These are phyloP conservation scores for Heliconius erato DNA, from an alignment of 2,888 invertebrate species.

Conservation along the genomic window DNA sequence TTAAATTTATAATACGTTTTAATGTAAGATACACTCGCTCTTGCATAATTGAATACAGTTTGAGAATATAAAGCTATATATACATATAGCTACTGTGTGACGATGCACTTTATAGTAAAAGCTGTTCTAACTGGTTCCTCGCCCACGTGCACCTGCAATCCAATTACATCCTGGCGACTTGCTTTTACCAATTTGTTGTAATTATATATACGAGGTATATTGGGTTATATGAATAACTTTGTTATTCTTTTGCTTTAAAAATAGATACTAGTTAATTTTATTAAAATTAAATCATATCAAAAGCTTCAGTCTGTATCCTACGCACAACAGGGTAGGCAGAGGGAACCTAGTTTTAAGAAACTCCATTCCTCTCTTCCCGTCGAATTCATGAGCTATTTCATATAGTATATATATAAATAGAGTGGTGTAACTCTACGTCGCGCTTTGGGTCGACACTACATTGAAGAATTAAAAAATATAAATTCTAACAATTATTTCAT, in stretches of 20 bases:
- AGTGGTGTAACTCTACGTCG: too few species aligned
- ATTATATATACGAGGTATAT: neutral
- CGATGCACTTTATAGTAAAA: conserved; percentile 1
- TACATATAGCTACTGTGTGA: neutral
- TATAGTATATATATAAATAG: too few species aligned
- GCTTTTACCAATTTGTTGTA: neutral
- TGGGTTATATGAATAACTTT: neutral
- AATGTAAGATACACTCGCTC: neutral
- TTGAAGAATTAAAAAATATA: too few species aligned
- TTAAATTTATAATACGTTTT: too few species aligned
- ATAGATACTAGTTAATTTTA: neutral
- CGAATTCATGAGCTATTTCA: too few species aligned
- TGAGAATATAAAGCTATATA: neutral
- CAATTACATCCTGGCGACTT: neutral
- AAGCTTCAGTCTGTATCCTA: too few species aligned
- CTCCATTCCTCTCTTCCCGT: too few species aligned
- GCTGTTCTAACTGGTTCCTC: neutral
- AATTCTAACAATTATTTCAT: too few species aligned
- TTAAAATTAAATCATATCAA: too few species aligned
- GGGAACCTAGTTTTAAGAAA: too few species aligned
- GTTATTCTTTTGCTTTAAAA: neutral
- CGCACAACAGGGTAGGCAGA: too few species aligned
- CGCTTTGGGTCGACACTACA: too few species aligned
- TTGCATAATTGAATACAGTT: neutral
- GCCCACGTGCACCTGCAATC: neutral